These are phyloP conservation scores for Trichoplusia ni DNA, from an alignment of 1,140 invertebrate genomes.

Conservation along the genomic window DNA sequence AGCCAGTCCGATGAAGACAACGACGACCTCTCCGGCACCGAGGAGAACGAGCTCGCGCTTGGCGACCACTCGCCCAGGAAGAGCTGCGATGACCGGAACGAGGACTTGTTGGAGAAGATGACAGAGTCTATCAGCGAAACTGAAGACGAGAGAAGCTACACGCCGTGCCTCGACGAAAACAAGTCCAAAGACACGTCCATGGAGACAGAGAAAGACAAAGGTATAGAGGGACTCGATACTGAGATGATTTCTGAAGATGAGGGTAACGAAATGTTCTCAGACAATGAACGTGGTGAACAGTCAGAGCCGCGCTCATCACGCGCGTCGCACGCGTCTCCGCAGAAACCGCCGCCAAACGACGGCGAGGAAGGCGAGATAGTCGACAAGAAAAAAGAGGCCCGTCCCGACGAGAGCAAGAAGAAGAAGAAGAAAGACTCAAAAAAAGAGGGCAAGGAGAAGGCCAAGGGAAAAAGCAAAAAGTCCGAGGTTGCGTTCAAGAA, in stretches of 20 bases:
- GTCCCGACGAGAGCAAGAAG: conserved; percentile 58
- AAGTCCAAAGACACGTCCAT: conserved; percentile 75
- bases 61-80: background rate
- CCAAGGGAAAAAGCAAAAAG: conserved; percentile 63
- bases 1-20: background rate
- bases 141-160: conserved; percentile 85
- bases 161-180: conserved; percentile 85
- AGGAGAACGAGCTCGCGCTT: background rate
- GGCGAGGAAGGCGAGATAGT: conserved; percentile 82
- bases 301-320: conserved; percentile 59
- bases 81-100: conserved; percentile 9
- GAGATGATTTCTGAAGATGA: conserved; percentile 88
- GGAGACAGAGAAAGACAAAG: conserved; percentile 72
- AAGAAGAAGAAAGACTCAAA: conserved; percentile 75
- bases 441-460: conserved; percentile 73
- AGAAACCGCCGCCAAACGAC: conserved; percentile 58
- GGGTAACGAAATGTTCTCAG: conserved; percentile 82
- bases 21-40: conserved; percentile 1
- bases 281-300: conserved; percentile 76
- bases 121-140: conserved; percentile 83
- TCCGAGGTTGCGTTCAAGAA: conserved; percentile 88
- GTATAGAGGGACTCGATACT: conserved; percentile 84
- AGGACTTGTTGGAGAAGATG: conserved; percentile 76
- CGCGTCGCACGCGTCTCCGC: conserved; percentile 44
- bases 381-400: conserved; percentile 81